phyloP scores from a whole-genome alignment of 53 echinoderm and acorn worm genomes.

The Astropecten irregularis region DNA sequence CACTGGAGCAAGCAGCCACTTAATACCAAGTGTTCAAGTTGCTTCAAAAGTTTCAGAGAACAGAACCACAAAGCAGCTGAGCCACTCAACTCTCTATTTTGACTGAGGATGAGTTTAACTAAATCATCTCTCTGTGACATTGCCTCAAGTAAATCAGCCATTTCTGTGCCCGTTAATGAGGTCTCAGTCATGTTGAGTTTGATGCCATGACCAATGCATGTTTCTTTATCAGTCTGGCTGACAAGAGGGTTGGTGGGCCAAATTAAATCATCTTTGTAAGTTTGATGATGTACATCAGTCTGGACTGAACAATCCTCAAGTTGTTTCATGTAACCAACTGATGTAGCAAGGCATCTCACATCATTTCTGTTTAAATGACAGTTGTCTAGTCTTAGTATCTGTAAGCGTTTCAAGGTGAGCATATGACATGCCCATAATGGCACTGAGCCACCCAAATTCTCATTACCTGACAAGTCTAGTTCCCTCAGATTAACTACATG shows the following conservation, averaged over 20 bases:
- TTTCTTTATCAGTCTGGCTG: background rate
- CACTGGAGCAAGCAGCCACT: background rate
- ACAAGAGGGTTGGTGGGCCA: constrained; percentile 9
- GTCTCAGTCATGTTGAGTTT: constrained; percentile 11
- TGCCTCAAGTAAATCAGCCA: background rate
- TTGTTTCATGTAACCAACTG: background rate
- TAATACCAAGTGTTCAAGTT: background rate
- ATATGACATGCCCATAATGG: constrained; percentile 2
- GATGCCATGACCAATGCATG: background rate
- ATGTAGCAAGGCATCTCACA: background rate
- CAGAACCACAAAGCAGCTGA: constrained; percentile 2
- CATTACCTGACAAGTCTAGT: constrained; percentile 24
- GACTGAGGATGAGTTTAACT: background rate
- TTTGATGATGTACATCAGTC: background rate
- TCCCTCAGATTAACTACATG: background rate
- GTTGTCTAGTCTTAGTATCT: background rate
- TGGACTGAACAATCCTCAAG: background rate
- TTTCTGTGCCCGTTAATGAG: constrained; percentile 1
- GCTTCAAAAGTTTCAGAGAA: background rate
- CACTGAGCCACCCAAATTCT: background rate
- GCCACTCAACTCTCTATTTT: background rate
- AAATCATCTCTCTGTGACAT: background rate
- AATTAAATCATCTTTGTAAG: background rate
- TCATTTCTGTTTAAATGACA: background rate
- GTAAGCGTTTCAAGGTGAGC: background rate